These are phyloP conservation scores for Zalophus californianus DNA, from an alignment of 2,797 vertebrate species.

Conservation along the genomic window DNA sequence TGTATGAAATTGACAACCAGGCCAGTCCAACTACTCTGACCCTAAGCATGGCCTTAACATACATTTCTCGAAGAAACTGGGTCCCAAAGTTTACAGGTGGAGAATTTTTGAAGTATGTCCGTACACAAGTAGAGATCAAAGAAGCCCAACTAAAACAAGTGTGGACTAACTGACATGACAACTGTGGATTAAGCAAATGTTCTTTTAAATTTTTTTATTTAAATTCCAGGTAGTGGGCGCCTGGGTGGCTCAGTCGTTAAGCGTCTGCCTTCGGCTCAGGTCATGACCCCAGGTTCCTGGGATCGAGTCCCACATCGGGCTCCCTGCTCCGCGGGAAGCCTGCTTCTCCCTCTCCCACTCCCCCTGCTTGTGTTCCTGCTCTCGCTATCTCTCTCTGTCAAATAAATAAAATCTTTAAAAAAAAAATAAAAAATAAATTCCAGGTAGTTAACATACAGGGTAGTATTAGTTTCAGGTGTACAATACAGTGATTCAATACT, in stretches of 20 bases:
- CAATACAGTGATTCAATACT: neutral
- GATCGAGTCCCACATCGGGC: too few species aligned
- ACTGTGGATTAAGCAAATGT: neutral
- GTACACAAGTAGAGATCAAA: neutral
- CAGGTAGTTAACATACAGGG: neutral
- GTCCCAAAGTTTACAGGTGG: neutral
- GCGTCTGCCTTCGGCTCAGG: too few species aligned
- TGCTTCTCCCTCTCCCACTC: too few species aligned
- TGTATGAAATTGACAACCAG: neutral
- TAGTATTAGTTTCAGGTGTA: neutral
- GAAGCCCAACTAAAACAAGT: neutral
- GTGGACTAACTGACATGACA: neutral
- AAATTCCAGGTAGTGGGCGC: neutral
- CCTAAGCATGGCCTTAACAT: neutral
- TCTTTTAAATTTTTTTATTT: neutral
- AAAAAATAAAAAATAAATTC: neutral
- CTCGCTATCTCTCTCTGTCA: too few species aligned
- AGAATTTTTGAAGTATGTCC: neutral
- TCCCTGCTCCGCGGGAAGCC: too few species aligned
- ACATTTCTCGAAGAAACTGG: constrained; percentile 2
- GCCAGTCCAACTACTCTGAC: neutral
- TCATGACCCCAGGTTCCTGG: too few species aligned
- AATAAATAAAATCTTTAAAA: too few species aligned
- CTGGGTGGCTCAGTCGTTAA: too few species aligned
- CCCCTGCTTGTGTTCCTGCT: too few species aligned